These are phyloP conservation scores for Amblyjoppa fuscipennis DNA, from an alignment of 2,888 invertebrate genomes.

Conservation along the genomic window DNA sequence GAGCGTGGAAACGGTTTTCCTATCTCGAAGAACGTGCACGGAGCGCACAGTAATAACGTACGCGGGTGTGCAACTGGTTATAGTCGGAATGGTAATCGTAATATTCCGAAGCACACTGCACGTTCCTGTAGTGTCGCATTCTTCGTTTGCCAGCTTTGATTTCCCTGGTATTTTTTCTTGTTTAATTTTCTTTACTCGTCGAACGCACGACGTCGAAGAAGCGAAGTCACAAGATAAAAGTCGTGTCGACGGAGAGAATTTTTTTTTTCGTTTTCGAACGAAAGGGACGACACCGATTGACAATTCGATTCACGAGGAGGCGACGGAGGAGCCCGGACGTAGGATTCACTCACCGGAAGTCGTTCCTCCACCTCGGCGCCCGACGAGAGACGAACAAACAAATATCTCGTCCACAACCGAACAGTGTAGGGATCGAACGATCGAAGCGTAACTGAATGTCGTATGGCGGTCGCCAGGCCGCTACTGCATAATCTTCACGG, in stretches of 20 bases:
- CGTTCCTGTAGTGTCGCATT: conserved; percentile 28
- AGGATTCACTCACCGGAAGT: conserved; percentile 42
- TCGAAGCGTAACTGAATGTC: conserved; percentile 65
- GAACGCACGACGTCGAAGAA: not conserved
- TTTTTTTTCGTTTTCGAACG: not conserved
- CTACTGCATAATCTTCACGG: conserved; percentile 78
- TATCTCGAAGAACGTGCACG: too few species aligned
- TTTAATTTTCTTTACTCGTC: not conserved
- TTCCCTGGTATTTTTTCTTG: not conserved
- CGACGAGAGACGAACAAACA: not conserved
- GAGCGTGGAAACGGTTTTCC: too few species aligned
- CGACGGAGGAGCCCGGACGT: conserved; percentile 2
- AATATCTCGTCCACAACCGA: not conserved
- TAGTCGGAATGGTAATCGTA: conserved; percentile 38
- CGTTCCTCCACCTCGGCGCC: not conserved
- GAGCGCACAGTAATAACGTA: too few species aligned
- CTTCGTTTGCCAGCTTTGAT: conserved; percentile 17
- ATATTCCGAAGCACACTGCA: conserved; percentile 27
- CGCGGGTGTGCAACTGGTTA: too few species aligned
- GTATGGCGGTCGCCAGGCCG: conserved; percentile 69
- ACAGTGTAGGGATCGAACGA: conserved; percentile 40
- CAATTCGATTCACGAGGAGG: not conserved
- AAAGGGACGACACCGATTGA: not conserved
- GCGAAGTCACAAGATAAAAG: not conserved
- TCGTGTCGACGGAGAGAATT: not conserved